Conservation (phyloP, 2,113 vertebrate genomes). For the Anser brachyrhynchus region DNA sequence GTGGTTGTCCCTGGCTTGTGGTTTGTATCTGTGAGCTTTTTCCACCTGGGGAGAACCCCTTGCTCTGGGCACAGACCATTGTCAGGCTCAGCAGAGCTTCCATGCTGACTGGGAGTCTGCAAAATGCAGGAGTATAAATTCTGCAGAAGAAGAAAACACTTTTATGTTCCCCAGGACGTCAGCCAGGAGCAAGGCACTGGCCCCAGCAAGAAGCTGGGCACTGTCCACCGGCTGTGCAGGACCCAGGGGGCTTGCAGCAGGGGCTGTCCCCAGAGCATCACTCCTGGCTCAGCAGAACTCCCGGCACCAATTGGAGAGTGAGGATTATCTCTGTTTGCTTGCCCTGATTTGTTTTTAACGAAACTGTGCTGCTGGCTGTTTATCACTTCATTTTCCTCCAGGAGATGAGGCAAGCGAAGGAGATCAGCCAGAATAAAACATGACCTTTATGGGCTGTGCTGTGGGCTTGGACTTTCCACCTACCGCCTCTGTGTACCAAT, state of each 20-base stretch:
- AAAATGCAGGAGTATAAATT: neutral
- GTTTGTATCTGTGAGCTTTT: neutral
- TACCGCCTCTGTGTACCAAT: constrained; percentile 57
- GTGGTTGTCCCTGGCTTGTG: neutral
- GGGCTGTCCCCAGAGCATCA: rapidly evolving
- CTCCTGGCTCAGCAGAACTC: neutral
- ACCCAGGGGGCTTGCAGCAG: neutral
- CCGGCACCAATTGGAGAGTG: neutral
- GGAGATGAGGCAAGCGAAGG: constrained; percentile 62
- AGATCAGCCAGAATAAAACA: constrained; percentile 71
- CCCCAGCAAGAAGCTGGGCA: neutral
- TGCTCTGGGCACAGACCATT: neutral
- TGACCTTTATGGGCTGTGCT: constrained; percentile 64
- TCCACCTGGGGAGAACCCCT: neutral
- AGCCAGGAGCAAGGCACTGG: neutral
- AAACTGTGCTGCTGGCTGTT: constrained; percentile 68
- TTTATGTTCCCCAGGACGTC: neutral
- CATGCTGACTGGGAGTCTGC: neutral
- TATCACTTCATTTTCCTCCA: constrained; percentile 63
- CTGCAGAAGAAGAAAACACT: neutral
- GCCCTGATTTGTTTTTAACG: constrained; percentile 58
- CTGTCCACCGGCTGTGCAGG: neutral
- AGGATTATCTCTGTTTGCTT: constrained; percentile 46
- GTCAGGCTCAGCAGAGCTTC: neutral
- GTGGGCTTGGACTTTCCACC: constrained; percentile 71